Percentiles rank a stretch among this genome's conserved stretches.
Conservation (phyloP, 2,888 invertebrate species). For the Aricia artaxerxes region DNA sequence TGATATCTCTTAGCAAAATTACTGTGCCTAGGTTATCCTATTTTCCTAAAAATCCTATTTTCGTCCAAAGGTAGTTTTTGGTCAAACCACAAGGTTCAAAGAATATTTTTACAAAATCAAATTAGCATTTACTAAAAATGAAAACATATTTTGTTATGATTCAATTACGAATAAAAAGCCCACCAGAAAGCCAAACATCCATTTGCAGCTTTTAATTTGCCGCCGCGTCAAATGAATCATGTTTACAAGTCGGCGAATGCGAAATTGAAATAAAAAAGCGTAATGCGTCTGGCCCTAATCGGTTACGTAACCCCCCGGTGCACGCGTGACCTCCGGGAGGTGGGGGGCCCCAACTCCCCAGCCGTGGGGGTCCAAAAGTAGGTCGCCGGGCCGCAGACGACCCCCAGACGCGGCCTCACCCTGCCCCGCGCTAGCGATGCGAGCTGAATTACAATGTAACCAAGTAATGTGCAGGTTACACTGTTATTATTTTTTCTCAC, state of each 20-base stretch:
- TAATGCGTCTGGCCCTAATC: constrained; percentile 21
- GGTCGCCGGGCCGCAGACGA: constrained; percentile 76
- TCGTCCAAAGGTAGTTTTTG: neutral
- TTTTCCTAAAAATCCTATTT: no score
- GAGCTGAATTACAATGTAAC: constrained; percentile 33
- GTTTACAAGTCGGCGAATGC: constrained; percentile 17
- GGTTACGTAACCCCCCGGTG: constrained; percentile 62
- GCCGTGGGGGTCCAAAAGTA: constrained; percentile 54
- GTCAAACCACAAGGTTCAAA: neutral
- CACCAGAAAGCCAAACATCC: neutral
- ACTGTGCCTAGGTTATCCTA: no score
- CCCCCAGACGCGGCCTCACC: constrained; percentile 70
- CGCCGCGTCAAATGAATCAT: constrained; percentile 18
- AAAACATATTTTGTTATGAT: neutral
- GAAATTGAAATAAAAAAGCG: constrained; percentile 20
- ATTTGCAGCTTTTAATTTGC: constrained; percentile 9
- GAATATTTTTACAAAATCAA: neutral
- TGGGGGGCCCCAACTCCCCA: constrained; percentile 33
- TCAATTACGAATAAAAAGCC: neutral
- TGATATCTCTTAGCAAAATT: no score
- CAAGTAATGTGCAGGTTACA: constrained; percentile 15
- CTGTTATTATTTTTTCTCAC: neutral
- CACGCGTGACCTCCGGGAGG: constrained; percentile 46
- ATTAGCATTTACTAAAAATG: neutral
- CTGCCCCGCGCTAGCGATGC: constrained; percentile 52